phyloP scores from a whole-genome alignment of 2,888 invertebrate genomes.

The Polyommatus iphigenia region DNA sequence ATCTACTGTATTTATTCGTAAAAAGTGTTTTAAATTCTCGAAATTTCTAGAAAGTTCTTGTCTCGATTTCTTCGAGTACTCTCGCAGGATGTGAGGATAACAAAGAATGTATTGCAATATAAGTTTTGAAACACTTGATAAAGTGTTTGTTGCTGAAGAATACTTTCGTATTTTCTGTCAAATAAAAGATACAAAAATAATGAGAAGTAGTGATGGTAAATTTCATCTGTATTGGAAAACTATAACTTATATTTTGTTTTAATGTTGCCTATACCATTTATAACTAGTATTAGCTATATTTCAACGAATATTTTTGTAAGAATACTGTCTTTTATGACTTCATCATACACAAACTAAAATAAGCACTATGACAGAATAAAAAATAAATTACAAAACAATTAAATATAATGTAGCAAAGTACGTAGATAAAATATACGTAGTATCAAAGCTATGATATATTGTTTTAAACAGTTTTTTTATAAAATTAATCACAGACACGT shows the following conservation, averaged over 20 bases:
- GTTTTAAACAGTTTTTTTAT: too few species aligned
- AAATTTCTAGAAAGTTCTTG: neutral
- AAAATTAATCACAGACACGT: too few species aligned
- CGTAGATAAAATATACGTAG: too few species aligned
- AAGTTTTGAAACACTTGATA: slow-evolving; percentile 23
- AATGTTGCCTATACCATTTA: too few species aligned
- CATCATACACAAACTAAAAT: too few species aligned
- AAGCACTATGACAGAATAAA: too few species aligned
- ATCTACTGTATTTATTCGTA: neutral
- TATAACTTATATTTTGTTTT: neutral
- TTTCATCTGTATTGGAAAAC: neutral
- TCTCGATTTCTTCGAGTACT: slow-evolving; percentile 20
- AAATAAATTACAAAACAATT: too few species aligned
- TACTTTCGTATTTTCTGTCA: slow-evolving; percentile 14
- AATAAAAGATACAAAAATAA: neutral
- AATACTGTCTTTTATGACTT: too few species aligned
- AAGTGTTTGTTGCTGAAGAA: slow-evolving; percentile 20
- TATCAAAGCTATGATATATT: too few species aligned
- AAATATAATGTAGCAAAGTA: too few species aligned
- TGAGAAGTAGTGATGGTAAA: neutral
- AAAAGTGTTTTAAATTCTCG: slow-evolving; percentile 20
- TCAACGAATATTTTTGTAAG: too few species aligned
- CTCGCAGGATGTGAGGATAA: slow-evolving; percentile 17
- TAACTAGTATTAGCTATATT: too few species aligned
- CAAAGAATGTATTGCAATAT: slow-evolving; percentile 26